Evolutionary conservation across 2,113 vertebrate species (phyloP).

Genomic region (Engraulis encrasicolus): DNA sequence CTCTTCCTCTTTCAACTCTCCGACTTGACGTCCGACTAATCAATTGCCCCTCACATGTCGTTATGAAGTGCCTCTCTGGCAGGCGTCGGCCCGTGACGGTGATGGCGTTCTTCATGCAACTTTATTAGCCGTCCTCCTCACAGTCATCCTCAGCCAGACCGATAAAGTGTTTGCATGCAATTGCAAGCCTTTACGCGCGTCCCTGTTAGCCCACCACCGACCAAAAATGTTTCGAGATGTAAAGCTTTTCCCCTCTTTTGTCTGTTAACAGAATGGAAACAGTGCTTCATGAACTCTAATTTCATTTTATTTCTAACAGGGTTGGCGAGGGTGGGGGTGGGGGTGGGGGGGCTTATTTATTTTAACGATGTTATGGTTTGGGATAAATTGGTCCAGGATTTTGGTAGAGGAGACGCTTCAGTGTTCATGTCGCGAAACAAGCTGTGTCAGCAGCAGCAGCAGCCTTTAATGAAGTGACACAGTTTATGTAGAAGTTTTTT

Average conservation of each 20-base stretch:
- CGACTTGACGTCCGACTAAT: not conserved
- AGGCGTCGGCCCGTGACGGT: not conserved
- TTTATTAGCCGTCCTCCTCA: not conserved
- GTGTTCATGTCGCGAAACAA: not conserved
- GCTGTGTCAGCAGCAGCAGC: not conserved
- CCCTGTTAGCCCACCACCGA: not conserved
- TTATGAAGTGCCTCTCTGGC: not conserved
- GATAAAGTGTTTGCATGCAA: not conserved
- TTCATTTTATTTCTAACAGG: too few species aligned
- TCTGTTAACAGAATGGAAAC: not conserved
- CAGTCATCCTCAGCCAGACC: not conserved
- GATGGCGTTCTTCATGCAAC: not conserved
- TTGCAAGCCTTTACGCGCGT: not conserved
- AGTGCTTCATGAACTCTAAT: not conserved
- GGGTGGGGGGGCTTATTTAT: not conserved
- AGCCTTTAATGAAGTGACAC: not conserved
- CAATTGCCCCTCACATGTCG: not conserved
- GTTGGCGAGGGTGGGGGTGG: not conserved
- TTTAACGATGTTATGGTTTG: conserved; percentile 12
- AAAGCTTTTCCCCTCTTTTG: not conserved
- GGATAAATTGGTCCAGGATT: not conserved
- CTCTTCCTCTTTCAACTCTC: not conserved
- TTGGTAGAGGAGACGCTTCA: not conserved
- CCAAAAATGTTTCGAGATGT: not conserved
- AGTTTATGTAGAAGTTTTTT: conserved; percentile 3